phyloP scores from a whole-genome alignment of 92 coral and sea anemone species.

The Metridium senile region DNA sequence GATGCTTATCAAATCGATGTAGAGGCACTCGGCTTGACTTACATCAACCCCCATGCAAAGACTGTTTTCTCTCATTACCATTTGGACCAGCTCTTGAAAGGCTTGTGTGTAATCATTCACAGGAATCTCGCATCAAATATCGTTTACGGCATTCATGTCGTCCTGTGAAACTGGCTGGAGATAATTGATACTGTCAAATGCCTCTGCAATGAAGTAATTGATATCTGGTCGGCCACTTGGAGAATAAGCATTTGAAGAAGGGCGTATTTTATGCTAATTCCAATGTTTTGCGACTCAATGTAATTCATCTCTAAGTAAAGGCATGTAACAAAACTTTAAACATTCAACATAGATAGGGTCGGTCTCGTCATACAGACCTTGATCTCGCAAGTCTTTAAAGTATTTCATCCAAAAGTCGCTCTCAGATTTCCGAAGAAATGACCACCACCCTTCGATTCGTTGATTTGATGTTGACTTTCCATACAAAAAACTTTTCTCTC shows the following conservation, averaged over 20 bases:
- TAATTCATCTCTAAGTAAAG: slow-evolving; percentile 46
- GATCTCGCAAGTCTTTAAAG: slow-evolving; percentile 43
- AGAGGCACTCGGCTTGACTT: slow-evolving; percentile 11
- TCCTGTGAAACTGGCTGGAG: slow-evolving; percentile 31
- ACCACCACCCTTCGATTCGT: slow-evolving; percentile 67
- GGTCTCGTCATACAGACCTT: slow-evolving; percentile 52
- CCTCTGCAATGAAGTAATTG: slow-evolving; percentile 47
- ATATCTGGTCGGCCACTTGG: slow-evolving; percentile 64
- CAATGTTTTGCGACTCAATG: slow-evolving; percentile 56
- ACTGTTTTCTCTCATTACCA: slow-evolving; percentile 23
- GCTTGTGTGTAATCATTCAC: slow-evolving; percentile 31
- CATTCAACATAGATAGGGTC: slow-evolving; percentile 58
- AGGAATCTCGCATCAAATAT: slow-evolving; percentile 53
- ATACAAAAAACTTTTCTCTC: slow-evolving; percentile 24
- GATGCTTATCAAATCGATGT: slow-evolving; percentile 24
- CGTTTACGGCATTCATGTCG: slow-evolving; percentile 52
- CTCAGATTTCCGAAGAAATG: slow-evolving; percentile 24
- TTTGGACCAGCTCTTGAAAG: slow-evolving; percentile 15
- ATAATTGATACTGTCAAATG: slow-evolving; percentile 43
- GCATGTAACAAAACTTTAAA: slow-evolving; percentile 57
- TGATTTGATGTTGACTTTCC: slow-evolving; percentile 40
- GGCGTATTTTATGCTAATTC: slow-evolving; percentile 68
- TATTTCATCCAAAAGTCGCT: slow-evolving; percentile 64
- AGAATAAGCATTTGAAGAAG: slow-evolving; percentile 57
- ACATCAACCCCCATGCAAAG: slow-evolving; percentile 22